Evolutionary conservation across 2,797 vertebrate species (phyloP), one percentile per base, ranked within the genome.

Genomic region (Tragopan temminckii): DNA sequence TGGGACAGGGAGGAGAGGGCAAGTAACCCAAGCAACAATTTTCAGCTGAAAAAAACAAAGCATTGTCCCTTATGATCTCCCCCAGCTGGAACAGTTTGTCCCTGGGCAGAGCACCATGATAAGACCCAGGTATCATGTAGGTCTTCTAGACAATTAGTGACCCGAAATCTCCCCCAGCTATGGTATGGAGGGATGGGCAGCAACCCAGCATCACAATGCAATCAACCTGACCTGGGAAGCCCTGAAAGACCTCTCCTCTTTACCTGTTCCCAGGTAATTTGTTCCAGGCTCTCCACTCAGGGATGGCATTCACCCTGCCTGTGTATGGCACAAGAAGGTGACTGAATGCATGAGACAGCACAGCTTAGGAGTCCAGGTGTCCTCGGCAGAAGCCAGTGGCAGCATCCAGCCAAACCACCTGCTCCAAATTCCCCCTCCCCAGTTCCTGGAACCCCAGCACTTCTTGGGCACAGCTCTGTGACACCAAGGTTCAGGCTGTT

Each of bases 341-440:
- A 35, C 4, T 2, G 7, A 6, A 27, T 16, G 21, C 38, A 9
- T 2, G 42, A 8, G 52, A 13, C 45, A 2, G 8, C 46, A 18
- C 0, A 5, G 36, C 46, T n/a, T 27, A 3, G 50, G 72, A 33
- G 42, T 35, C 25, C 31, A 20, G 63, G 4, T 7, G 9, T 8
- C 72, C 62, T 18, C 23, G 16, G 43, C 48, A 63, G 52, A n/a
- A 62, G 23, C 31, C n/a, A 13, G 15, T 13, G 9, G 21, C 48
- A 57, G 29, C 55, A 36, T 35, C 77, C 66, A 46, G 48, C 42
- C 19, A 33, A 31, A 42, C 53, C 46, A 27, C 0, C 5, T 3
- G 61, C 45, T 55, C 64, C 75, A 63, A 36, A 40, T n/a, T 29
- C 70, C 35, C n/a, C 24, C 25, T 45, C 35, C 35, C 36, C 29